A percentile compares a stretch with the other conserved stretches of the same genome.
These are phyloP conservation scores for Amblyjoppa fuscipennis DNA, from an alignment of 2,888 invertebrate species.

Conservation along the genomic window DNA sequence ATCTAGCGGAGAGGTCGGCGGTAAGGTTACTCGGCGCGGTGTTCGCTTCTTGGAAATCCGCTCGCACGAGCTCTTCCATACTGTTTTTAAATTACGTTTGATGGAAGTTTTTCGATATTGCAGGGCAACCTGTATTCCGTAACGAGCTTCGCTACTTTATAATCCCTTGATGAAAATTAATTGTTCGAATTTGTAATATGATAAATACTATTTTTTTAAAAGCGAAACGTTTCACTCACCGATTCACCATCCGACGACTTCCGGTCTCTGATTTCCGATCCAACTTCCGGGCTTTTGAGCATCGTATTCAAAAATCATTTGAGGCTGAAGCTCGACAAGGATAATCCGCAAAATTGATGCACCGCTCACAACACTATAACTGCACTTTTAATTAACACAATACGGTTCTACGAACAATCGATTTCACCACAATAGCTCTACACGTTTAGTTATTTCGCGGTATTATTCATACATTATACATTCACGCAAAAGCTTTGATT, in stretches of 20 bases:
- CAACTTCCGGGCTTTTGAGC: neutral
- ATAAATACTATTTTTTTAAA: neutral
- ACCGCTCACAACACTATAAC: neutral
- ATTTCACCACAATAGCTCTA: neutral
- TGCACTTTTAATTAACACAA: neutral
- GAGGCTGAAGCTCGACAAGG: neutral
- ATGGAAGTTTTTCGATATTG: neutral
- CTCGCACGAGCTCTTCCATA: neutral
- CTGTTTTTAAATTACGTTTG: neutral
- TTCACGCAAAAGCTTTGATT: neutral
- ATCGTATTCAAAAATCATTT: neutral
- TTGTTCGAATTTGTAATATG: neutral
- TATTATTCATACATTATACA: neutral
- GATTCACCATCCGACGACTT: neutral
- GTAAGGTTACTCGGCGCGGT: neutral
- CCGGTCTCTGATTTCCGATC: neutral
- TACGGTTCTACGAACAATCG: neutral
- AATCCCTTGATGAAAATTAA: neutral
- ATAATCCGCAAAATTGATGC: neutral
- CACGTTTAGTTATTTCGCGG: neutral
- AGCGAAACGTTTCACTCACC: neutral
- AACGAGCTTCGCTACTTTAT: neutral
- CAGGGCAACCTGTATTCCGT: neutral
- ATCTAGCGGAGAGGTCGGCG: neutral
- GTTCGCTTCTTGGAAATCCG: slow-evolving; percentile 1